Evolutionary conservation across 1,140 invertebrate species (phyloP).

Genomic region (Tetragnatha versicolor): DNA sequence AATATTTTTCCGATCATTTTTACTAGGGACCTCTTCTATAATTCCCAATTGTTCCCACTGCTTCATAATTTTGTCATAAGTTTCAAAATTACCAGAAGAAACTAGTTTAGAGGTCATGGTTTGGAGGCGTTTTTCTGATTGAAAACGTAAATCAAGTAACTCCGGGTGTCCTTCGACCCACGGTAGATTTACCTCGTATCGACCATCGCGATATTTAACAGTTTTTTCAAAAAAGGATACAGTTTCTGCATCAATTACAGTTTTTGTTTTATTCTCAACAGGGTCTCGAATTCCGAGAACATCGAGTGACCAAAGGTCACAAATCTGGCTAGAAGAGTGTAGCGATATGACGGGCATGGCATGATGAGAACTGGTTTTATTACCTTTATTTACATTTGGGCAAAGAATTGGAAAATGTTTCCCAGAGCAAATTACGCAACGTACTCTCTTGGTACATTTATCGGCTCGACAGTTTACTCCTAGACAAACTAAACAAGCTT

Average conservation of each 20-base stretch:
- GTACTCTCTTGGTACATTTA: neutral
- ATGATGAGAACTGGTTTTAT: neutral
- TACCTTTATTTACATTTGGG: neutral
- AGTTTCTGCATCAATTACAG: neutral
- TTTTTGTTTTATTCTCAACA: neutral
- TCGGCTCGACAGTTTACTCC: neutral
- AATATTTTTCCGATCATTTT: neutral
- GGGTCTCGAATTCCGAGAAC: neutral
- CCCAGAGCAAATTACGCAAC: neutral
- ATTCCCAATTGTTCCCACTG: neutral
- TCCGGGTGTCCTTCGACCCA: neutral
- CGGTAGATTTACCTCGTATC: neutral
- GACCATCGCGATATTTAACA: neutral
- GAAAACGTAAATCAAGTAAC: neutral
- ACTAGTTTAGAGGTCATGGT: neutral
- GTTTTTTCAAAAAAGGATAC: neutral
- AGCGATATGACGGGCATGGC: neutral
- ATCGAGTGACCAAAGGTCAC: neutral
- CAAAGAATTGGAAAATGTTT: neutral
- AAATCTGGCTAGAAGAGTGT: neutral
- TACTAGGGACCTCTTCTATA: neutral
- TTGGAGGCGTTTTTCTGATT: neutral
- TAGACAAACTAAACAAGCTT: neutral
- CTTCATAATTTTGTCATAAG: neutral
- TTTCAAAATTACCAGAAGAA: neutral